Base-by-base conservation (phyloP, 2,888 invertebrate genomes). In the Orgyia antiqua region DNA sequence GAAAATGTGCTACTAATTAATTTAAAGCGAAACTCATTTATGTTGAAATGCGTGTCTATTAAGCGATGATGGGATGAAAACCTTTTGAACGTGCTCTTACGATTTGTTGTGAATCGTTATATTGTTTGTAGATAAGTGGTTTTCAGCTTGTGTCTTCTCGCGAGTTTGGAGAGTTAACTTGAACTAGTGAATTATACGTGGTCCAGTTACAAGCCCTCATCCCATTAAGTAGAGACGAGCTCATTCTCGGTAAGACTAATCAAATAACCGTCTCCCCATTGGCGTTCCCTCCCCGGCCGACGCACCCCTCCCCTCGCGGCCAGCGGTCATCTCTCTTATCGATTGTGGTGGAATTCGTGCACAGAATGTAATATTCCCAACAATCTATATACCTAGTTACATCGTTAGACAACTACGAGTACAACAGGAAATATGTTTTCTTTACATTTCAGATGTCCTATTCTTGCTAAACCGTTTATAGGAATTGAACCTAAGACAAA, bases 181-280 rank as follows among this genome's bases (percentile, higher is more conserved):
- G 49, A 46, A 53, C 53, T 58, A 55, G 67, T 72, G 68, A 78
- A 82, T 83, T 78, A 77, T 82, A 79, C 72, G 71, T 71, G 66
- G 74, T 82, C 80, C 72, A 69, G 78, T 84, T 83, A 82, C 83
- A 83, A 72, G 78, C 77, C 74, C 77, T 83, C 83, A 78, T 83
- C 83, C 84, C 77, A 82, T 83, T 83, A 82, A 82, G 76, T 75
- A 71, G 77, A 79, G 75, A 76, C 79, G 82, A 77, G 78, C 79
- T 87, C 87, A 86, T 87, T 87, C 87, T 84, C 84, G 76, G 86
- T 79, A 84, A 83, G 87, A 86, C 87, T 87, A 87, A 87, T 87
- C 87, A 87, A 87, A 87, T 87, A 87, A 87, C 84, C 77, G 80
- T 75, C 84, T 73, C 82, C 84, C 83, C 70, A 68, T 56, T 61